Evolutionary conservation across 64 coral and sea anemone species (phyloP), one percentile per base, ranked within the genome.

Genomic region (Montipora cactus): DNA sequence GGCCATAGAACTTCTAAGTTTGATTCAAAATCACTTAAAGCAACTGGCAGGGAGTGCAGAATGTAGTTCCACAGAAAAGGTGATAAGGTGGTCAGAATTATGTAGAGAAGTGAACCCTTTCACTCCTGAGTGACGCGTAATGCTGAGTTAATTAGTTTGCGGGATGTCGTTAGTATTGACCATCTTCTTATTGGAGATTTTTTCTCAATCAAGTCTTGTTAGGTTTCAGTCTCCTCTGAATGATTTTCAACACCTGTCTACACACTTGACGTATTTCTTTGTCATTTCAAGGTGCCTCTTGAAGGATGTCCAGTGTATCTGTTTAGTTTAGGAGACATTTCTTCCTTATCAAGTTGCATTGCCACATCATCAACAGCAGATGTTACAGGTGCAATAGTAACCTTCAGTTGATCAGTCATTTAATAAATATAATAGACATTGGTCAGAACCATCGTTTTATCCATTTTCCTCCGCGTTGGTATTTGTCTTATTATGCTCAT

Each of bases 1-100:
- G 46, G 66, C 45, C 66, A 7, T 86, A 19, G 47, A 86, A 14
- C 82, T 86, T 71, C 82, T 86, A 68, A 11, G 7, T 10, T 68
- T 70, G 64, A 71, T 86, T 19, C 82, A 72, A 71, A 71, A 18
- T 22, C 82, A 86, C 4, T 72, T 86, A 23, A 86, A 49, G n/a
- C 62, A 14, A 21, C 4, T 86, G 82, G 4, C 19, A 49, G 80
- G 64, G 22, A 20, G 14, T 49, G 4, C 18, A 52, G 19, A 19
- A 50, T 86, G 45, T 14, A 71, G 16, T 46, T 25, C 66, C 19
- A 86, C 82, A 47, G 67, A 86, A 49, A 18, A 86, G 82, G 82
- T 45, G 18, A 28, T 25, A 4, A 9, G 23, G 19, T 59, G 57
- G 4, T 22, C n/a, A 28, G 18, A 9, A 71, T 71, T 57, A 9